Conservation (phyloP, 2,113 vertebrate species). For the Calidris pygmaea region DNA sequence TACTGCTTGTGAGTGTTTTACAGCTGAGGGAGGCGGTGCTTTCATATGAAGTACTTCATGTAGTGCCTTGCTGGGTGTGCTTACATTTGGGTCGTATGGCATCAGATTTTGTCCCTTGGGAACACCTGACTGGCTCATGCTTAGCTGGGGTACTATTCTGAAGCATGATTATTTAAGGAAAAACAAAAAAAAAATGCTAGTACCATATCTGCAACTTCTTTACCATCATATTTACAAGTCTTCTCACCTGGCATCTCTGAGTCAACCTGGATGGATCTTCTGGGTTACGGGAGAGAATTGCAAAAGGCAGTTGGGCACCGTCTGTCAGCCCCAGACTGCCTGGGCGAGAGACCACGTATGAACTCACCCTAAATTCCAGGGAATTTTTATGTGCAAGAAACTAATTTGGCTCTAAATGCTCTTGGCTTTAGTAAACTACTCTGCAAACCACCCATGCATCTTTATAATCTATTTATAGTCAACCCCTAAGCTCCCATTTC, state of each 20-base stretch:
- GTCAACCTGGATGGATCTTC: not conserved
- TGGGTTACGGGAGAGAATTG: not conserved
- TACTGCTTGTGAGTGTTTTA: not conserved
- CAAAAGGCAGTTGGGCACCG: not conserved
- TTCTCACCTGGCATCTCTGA: not conserved
- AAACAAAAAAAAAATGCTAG: too few species aligned
- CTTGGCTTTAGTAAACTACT: not conserved
- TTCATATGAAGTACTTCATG: not conserved
- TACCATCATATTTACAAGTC: not conserved
- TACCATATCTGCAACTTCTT: not conserved
- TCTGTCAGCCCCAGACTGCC: not conserved
- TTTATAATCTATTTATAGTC: not conserved
- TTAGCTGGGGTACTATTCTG: not conserved
- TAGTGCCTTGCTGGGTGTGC: not conserved
- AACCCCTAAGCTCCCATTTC: not conserved
- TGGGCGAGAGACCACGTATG: fast-evolving
- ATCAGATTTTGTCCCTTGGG: not conserved
- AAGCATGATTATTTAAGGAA: not conserved
- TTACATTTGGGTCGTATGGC: not conserved
- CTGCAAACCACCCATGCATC: not conserved
- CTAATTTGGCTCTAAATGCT: not conserved
- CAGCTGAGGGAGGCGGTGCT: not conserved
- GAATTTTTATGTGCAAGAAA: not conserved
- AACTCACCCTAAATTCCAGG: not conserved
- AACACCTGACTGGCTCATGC: not conserved